Evolutionary conservation across 1,140 invertebrate genomes (phyloP).

Genomic region (Lycorma delicatula): DNA sequence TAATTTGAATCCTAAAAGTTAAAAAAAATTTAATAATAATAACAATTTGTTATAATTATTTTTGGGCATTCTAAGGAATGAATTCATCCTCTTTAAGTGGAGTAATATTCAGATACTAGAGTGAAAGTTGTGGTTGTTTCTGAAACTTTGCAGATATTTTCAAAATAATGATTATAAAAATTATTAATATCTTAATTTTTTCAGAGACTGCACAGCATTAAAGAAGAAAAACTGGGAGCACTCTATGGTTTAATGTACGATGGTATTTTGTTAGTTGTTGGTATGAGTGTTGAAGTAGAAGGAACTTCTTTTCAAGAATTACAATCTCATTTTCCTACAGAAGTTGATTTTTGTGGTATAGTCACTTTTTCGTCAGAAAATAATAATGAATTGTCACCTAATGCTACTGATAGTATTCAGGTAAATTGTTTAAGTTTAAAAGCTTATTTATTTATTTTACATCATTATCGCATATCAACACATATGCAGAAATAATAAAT

Average conservation of each 20-base stretch:
- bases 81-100: not conserved
- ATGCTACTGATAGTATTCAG: slow-evolving; percentile 44
- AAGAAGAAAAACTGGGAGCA: slow-evolving; percentile 51
- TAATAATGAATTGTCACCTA: slow-evolving; percentile 42
- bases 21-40: no score
- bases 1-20: no score
- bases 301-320: slow-evolving; percentile 40
- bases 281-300: slow-evolving; percentile 45
- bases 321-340: slow-evolving; percentile 57
- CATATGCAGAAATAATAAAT: no score
- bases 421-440: slow-evolving; percentile 5
- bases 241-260: slow-evolving; percentile 65
- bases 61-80: not conserved
- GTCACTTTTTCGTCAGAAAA: slow-evolving; percentile 48
- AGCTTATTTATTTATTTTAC: not conserved
- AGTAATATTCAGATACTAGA: not conserved
- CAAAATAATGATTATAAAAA: not conserved
- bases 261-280: slow-evolving; percentile 54
- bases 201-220: slow-evolving; percentile 47
- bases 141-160: not conserved
- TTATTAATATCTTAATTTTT: slow-evolving; percentile 27
- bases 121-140: not conserved
- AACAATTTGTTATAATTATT: not conserved
- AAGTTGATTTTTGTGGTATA: slow-evolving; percentile 63
- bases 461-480: no score